Base-by-base conservation (phyloP, 1,140 invertebrate species). In the Periplaneta americana region DNA sequence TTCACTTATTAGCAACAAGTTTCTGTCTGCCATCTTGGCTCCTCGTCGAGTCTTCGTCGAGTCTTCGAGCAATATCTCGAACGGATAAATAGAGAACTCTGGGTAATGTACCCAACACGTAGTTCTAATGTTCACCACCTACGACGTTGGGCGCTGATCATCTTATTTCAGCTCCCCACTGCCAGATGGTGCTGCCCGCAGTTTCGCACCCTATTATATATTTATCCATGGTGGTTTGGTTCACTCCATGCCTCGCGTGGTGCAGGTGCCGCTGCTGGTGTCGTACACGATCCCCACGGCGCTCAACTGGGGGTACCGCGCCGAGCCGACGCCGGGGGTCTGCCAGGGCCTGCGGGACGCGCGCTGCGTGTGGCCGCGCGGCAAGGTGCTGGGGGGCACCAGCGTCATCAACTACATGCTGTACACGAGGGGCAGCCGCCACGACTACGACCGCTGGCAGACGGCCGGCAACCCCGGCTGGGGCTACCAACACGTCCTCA, bases 401-500 rank as follows among this genome's bases (percentile, higher is more conserved):
- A 92, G 90, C 33, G 90, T 91, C 10, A 87, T 95, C 5, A 95
- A 95, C 85, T 91, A 89, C 34, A 93, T 95, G 92, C 88, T 92
- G 5, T 94, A 95, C 84, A 88, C 93, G 0, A 86, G 92, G 83
- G 94, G 93, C 4, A 91, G 93, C 86, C 88, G 89, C 17, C 85
- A 85, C 37, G 93, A 94, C 85, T 93, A 91, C 84, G 91, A 93
- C 85, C 81, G 87, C 11, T 94, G 93, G 93, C 88, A 89, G 57
- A 83, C 81, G 34, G 85, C 89, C 74, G 93, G 92, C 17, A 91
- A 91, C 31, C 83, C 84, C 8, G 90, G 90, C 10, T 93, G 92
- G 92, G 88, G 88, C 28, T 93, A 94, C 84, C 92, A 95, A 75
- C 94, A 97, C 39, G 93, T 95, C 0, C 87, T 98, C 0, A 93